phyloP scores from a whole-genome alignment of 2,797 vertebrate species.

The Chanos chanos region DNA sequence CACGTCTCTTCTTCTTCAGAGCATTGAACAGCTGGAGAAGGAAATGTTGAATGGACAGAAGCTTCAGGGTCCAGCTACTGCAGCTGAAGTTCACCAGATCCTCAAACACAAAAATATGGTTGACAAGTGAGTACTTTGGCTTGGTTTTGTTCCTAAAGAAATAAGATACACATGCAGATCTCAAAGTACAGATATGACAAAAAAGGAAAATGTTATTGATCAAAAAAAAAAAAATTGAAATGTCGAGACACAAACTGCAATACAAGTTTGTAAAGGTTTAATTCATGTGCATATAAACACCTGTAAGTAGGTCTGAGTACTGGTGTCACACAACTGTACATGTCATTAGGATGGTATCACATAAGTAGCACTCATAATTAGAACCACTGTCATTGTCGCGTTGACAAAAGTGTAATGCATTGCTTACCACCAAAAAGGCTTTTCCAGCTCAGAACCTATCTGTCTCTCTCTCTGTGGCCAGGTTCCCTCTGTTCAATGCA shows the following conservation, averaged over 20 bases:
- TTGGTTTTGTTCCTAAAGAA: not conserved
- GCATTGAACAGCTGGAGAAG: slow-evolving; percentile 90
- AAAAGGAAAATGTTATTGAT: too few relatives aligned
- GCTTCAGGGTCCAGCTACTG: slow-evolving; percentile 91
- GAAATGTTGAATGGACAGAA: slow-evolving; percentile 97
- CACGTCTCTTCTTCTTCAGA: slow-evolving; percentile 60
- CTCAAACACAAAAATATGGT: slow-evolving; percentile 81
- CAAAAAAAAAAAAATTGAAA: too few relatives aligned
- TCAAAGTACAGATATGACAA: too few relatives aligned
- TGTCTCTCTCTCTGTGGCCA: slow-evolving; percentile 42
- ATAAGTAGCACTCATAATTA: too few relatives aligned
- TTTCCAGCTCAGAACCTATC: not conserved
- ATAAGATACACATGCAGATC: not conserved
- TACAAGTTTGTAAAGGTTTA: too few relatives aligned
- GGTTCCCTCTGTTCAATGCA: slow-evolving; percentile 93
- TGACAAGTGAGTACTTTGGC: slow-evolving; percentile 79
- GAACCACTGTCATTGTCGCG: too few relatives aligned
- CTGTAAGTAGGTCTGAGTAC: too few relatives aligned
- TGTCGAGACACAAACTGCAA: too few relatives aligned
- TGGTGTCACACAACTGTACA: too few relatives aligned
- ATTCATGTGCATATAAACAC: too few relatives aligned
- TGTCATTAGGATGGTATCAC: too few relatives aligned
- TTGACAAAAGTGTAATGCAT: not conserved
- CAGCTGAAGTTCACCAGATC: slow-evolving; percentile 84
- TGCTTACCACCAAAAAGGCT: not conserved